Evolutionary conservation across 2,797 vertebrate species (phyloP).

Genomic region (Paramormyrops hopkinsi): DNA sequence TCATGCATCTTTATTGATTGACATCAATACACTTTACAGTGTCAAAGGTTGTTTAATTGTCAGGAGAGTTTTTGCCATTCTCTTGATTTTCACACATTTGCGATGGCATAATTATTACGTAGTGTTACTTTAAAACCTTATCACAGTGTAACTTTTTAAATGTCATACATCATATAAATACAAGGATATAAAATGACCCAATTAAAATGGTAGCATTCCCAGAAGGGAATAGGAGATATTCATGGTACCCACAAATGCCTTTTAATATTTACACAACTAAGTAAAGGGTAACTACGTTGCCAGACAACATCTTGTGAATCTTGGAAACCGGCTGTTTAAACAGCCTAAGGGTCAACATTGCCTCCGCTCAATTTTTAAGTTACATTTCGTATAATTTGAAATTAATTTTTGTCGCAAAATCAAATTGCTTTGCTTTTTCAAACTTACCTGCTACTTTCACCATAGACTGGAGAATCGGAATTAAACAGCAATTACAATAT

Average conservation of each 20-base stretch:
- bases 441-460: background rate
- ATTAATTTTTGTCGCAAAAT: background rate
- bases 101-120: background rate
- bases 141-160: background rate
- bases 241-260: background rate
- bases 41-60: background rate
- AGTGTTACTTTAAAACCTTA: background rate
- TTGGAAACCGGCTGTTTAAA: conserved; percentile 54
- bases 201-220: background rate
- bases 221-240: background rate
- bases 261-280: conserved; percentile 46
- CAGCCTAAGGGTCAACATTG: conserved; percentile 47
- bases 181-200: background rate
- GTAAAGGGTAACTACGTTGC: conserved; percentile 53
- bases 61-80: background rate
- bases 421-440: background rate
- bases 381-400: conserved; percentile 24
- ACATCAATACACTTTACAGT: background rate
- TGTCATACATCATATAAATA: background rate
- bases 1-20: background rate
- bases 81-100: background rate
- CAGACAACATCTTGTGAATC: conserved; percentile 57
- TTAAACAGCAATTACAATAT: background rate
- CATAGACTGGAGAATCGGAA: background rate
- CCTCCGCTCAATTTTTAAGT: conserved; percentile 23